phyloP scores from a whole-genome alignment of 2,797 vertebrate genomes.

The Pseudomugil gertrudae region DNA sequence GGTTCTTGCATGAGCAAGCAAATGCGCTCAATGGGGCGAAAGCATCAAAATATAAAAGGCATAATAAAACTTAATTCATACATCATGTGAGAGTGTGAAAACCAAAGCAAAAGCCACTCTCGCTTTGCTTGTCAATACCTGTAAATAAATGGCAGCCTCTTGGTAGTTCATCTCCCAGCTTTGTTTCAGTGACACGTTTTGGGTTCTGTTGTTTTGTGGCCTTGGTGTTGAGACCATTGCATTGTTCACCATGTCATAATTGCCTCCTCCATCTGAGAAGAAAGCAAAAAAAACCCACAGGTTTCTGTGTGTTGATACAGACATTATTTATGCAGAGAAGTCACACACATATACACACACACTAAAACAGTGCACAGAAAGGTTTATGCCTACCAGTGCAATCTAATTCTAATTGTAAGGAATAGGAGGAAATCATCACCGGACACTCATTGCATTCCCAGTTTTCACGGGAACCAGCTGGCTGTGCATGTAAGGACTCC shows the following conservation, averaged over 20 bases:
- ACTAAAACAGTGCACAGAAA: conserved; percentile 10
- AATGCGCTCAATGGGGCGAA: not conserved
- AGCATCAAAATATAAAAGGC: not conserved
- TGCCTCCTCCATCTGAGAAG: conserved; percentile 87
- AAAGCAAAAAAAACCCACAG: conserved; percentile 39
- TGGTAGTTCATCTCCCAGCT: conserved; percentile 99
- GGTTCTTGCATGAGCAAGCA: not conserved
- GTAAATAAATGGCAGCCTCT: conserved; percentile 97
- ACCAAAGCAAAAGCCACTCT: not conserved
- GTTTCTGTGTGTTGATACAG: conserved; percentile 11
- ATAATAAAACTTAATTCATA: conserved; percentile 34
- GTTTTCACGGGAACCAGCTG: conserved; percentile 57
- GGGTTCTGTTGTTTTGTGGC: conserved; percentile 75
- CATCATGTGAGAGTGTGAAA: conserved; percentile 5
- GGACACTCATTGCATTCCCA: conserved; percentile 54
- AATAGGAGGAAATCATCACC: conserved; percentile 64
- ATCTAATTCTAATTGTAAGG: conserved; percentile 57
- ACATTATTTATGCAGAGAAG: not conserved
- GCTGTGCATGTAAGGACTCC: conserved; percentile 56
- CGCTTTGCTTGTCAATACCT: conserved; percentile 79
- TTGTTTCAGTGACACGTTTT: conserved; percentile 80
- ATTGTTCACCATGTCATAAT: conserved; percentile 80
- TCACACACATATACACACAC: not conserved
- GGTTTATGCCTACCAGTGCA: conserved; percentile 55
- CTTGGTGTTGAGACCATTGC: conserved; percentile 80